phyloP scores from a whole-genome alignment of 2,888 invertebrate genomes.

The Heliconius aoede region DNA sequence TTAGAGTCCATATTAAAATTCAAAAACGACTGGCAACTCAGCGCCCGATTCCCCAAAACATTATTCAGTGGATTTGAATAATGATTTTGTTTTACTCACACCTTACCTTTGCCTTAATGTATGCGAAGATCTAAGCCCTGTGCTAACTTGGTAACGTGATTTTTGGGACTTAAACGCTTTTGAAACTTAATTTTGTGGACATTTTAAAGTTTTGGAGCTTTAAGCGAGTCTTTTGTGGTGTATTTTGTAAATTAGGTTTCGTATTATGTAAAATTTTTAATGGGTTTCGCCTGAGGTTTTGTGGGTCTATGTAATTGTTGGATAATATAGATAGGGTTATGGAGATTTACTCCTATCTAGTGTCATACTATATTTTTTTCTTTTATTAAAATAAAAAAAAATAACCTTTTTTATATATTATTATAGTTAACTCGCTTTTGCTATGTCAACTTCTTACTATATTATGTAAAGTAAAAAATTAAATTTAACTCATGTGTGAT shows the following conservation, averaged over 20 bases:
- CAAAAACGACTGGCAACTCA: slow-evolving; percentile 81
- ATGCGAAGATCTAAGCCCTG: slow-evolving; percentile 72
- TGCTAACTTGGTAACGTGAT: slow-evolving; percentile 75
- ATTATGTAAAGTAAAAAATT: too few species aligned
- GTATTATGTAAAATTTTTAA: slow-evolving; percentile 13
- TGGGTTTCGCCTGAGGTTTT: not conserved
- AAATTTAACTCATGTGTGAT: too few species aligned
- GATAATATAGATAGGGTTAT: not conserved
- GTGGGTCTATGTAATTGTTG: not conserved
- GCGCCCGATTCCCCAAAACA: slow-evolving; percentile 80
- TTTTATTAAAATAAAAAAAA: not conserved
- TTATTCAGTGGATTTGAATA: slow-evolving; percentile 83
- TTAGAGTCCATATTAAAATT: slow-evolving; percentile 83
- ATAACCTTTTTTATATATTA: too few species aligned
- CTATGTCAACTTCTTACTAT: too few species aligned
- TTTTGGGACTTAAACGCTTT: slow-evolving; percentile 81
- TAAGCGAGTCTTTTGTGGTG: slow-evolving; percentile 39
- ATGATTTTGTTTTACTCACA: slow-evolving; percentile 80
- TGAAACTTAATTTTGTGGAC: slow-evolving; percentile 73
- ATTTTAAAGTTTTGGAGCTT: slow-evolving; percentile 51
- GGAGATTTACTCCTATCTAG: not conserved
- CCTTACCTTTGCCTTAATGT: slow-evolving; percentile 64
- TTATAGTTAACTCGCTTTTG: too few species aligned
- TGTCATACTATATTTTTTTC: not conserved
- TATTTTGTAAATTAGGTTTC: slow-evolving; percentile 26